A percentile compares a stretch with the other conserved stretches of the same genome.
These are phyloP conservation scores for Lacerta agilis DNA, from an alignment of 2,797 vertebrate genomes.

Conservation along the genomic window DNA sequence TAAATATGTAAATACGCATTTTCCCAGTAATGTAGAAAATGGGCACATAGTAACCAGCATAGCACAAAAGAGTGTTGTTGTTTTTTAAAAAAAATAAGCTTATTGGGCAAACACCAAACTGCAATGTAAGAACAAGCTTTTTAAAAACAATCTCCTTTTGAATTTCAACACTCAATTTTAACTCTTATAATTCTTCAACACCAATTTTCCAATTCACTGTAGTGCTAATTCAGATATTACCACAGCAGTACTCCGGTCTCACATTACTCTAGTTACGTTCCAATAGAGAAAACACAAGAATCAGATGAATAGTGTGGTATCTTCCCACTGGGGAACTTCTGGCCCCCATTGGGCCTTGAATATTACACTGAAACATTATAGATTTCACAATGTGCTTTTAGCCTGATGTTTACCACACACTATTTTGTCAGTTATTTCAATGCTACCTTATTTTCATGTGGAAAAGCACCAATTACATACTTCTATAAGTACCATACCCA, in stretches of 20 bases:
- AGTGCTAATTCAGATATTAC: background rate
- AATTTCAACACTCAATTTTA: background rate
- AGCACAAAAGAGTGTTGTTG: background rate
- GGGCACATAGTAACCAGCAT: background rate
- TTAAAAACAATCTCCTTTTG: background rate
- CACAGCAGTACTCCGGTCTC: background rate
- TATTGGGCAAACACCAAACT: background rate
- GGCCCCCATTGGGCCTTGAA: background rate
- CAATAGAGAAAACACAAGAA: background rate
- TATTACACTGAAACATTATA: background rate
- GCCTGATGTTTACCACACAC: background rate
- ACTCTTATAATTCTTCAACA: background rate
- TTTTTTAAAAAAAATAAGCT: background rate
- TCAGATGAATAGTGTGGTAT: background rate
- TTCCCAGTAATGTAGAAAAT: background rate
- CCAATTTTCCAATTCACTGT: background rate
- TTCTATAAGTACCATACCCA: no score
- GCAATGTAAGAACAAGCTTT: background rate
- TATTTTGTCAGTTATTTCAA: constrained; percentile 1
- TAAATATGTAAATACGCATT: background rate
- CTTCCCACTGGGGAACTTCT: background rate
- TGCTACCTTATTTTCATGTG: background rate
- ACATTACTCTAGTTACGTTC: background rate
- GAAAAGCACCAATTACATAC: background rate
- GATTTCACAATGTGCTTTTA: background rate